Percentiles rank a stretch among this genome's conserved stretches.
Evolutionary conservation across 2,888 invertebrate genomes (phyloP).

Genomic region (Dorcus hopei): DNA sequence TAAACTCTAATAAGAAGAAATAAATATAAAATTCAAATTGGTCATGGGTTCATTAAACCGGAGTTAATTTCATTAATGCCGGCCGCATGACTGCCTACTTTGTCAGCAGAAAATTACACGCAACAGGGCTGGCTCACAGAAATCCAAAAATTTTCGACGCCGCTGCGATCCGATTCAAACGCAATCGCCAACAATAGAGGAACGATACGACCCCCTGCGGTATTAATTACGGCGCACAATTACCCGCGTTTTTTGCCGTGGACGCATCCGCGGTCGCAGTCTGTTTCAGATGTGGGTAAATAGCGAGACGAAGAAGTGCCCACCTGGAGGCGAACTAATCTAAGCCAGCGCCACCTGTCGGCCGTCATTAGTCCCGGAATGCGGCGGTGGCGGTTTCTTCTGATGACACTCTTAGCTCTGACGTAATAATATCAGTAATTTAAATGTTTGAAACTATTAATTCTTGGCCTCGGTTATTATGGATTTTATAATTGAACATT

Average conservation of each 20-base stretch:
- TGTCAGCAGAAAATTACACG: too few species aligned
- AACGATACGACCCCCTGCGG: background rate
- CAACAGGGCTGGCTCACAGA: too few species aligned
- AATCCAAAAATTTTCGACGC: too few species aligned
- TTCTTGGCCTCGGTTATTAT: background rate
- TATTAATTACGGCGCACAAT: constrained; percentile 1
- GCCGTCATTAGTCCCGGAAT: constrained; percentile 11
- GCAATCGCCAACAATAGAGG: constrained; percentile 1
- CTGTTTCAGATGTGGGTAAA: background rate
- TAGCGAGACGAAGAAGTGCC: background rate
- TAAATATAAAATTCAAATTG: too few species aligned
- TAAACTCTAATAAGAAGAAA: too few species aligned
- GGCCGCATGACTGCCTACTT: too few species aligned
- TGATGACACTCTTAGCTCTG: background rate
- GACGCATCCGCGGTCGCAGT: background rate
- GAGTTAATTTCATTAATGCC: too few species aligned
- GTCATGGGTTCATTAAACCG: too few species aligned
- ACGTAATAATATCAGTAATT: background rate
- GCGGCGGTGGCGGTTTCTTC: constrained; percentile 10
- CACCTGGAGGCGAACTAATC: background rate
- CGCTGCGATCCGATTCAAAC: background rate
- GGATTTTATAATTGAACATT: too few species aligned
- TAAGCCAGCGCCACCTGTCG: constrained; percentile 15
- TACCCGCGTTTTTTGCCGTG: background rate
- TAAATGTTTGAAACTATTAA: constrained; percentile 1